phyloP scores from a whole-genome alignment of 2,888 invertebrate species.

The Ormia ochracea region DNA sequence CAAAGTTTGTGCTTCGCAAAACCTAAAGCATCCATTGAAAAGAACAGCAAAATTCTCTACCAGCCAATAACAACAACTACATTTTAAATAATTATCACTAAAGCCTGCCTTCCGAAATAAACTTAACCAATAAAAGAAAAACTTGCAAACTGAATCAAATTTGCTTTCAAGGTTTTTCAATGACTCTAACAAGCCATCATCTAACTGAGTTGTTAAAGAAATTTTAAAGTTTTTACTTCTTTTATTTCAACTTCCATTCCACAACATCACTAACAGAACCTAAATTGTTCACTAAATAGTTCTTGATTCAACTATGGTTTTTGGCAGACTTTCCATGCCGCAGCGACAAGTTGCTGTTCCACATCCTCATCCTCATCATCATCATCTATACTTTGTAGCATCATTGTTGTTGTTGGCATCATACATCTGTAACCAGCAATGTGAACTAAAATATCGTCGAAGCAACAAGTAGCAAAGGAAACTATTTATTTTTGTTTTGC shows the following conservation, averaged over 20 bases:
- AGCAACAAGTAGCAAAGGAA: constrained; percentile 58
- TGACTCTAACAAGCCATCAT: constrained; percentile 43
- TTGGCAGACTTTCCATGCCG: constrained; percentile 27
- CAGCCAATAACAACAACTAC: neutral
- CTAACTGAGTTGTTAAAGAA: constrained; percentile 9
- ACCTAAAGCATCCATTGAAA: too few relatives aligned
- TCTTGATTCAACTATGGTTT: constrained; percentile 11
- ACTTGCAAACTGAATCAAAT: constrained; percentile 12
- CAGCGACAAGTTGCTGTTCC: neutral
- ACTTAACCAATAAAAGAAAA: neutral
- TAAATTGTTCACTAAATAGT: constrained; percentile 19
- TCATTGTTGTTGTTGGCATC: neutral
- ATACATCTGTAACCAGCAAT: constrained; percentile 18
- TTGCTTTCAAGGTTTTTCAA: constrained; percentile 25
- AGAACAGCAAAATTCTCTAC: neutral
- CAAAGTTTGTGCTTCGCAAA: too few relatives aligned
- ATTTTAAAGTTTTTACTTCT: neutral
- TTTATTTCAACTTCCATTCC: neutral
- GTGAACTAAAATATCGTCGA: constrained; percentile 28
- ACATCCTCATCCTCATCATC: constrained; percentile 9
- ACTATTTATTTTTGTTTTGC: constrained; percentile 37
- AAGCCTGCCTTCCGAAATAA: neutral
- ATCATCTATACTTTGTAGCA: neutral
- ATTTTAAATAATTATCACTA: neutral
- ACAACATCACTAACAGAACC: neutral